These are phyloP conservation scores for Dolichallabes microphthalmus DNA, from an alignment of 2,113 vertebrate species.

Conservation along the genomic window DNA sequence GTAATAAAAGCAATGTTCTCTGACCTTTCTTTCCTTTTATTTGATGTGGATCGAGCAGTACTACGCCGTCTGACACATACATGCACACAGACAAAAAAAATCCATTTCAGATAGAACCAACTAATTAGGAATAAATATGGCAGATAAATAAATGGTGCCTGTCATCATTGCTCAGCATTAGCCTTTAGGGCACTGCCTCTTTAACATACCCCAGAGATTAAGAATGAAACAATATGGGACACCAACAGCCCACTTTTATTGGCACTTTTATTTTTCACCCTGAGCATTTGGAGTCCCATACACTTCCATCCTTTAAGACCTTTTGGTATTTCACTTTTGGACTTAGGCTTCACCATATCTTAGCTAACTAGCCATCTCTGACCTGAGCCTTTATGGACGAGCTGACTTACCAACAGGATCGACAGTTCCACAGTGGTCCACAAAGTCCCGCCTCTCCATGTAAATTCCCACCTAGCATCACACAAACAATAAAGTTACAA, in stretches of 20 bases:
- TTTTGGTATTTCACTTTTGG: background rate
- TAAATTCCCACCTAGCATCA: constrained; percentile 82
- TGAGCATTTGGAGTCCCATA: background rate
- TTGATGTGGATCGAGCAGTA: constrained; percentile 81
- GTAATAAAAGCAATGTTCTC: constrained; percentile 5
- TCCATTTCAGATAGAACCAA: background rate
- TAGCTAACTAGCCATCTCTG: background rate
- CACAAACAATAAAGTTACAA: constrained; percentile 20
- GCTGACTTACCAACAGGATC: constrained; percentile 87
- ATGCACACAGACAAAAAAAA: constrained; percentile 5
- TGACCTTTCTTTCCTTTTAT: constrained; percentile 83
- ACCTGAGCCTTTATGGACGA: background rate
- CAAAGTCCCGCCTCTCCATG: constrained; percentile 85
- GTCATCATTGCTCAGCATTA: background rate
- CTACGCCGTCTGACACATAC: constrained; percentile 80
- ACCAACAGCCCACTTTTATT: background rate
- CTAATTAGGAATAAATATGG: background rate
- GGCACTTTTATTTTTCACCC: background rate
- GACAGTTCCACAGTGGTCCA: constrained; percentile 80
- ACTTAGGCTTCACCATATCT: background rate
- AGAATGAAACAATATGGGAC: background rate
- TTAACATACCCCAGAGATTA: background rate
- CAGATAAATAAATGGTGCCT: background rate
- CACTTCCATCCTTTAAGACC: background rate
- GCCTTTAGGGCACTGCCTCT: background rate